A percentile compares a stretch with the other conserved stretches of the same genome.
These are phyloP conservation scores for Polypterus senegalus DNA, from an alignment of 2,113 vertebrate species.

Conservation along the genomic window DNA sequence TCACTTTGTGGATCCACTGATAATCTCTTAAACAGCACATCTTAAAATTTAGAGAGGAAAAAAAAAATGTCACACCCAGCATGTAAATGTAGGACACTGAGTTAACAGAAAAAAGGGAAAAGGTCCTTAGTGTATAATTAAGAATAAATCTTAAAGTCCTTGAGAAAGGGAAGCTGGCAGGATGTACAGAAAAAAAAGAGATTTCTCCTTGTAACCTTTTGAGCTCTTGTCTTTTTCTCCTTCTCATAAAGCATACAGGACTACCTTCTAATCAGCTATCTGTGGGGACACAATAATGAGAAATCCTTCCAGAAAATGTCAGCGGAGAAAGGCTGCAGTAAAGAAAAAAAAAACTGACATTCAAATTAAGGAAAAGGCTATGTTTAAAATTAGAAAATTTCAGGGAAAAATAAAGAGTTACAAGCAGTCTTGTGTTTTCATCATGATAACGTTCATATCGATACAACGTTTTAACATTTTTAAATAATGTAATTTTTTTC, in stretches of 20 bases:
- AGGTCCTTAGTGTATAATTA: conserved; percentile 44
- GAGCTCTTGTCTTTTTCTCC: background rate
- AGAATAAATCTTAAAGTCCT: conserved; percentile 38
- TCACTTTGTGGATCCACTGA: too few species aligned
- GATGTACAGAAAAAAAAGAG: background rate
- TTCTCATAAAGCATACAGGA: conserved; percentile 6
- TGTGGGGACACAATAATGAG: conserved; percentile 50
- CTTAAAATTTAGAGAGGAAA: background rate
- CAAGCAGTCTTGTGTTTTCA: too few species aligned
- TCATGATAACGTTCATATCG: too few species aligned
- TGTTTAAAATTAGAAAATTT: conserved; percentile 3
- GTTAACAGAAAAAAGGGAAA: conserved; percentile 13
- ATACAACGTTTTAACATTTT: too few species aligned
- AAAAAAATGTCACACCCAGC: conserved; percentile 3
- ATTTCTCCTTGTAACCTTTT: background rate
- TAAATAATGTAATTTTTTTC: too few species aligned
- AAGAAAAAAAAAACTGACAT: conserved; percentile 13
- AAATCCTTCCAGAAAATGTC: conserved; percentile 50
- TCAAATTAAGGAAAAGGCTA: conserved; percentile 3
- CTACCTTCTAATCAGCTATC: conserved; percentile 44
- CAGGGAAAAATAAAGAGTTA: too few species aligned
- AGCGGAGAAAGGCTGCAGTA: conserved; percentile 26
- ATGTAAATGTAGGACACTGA: conserved; percentile 3
- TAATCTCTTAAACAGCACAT: too few species aligned
- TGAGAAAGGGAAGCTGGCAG: conserved; percentile 21